Percentiles rank a stretch among this genome's conserved stretches.
These are phyloP conservation scores for Epizoanthus fatuus DNA, from an alignment of 92 coral and sea anemone genomes.

Conservation along the genomic window DNA sequence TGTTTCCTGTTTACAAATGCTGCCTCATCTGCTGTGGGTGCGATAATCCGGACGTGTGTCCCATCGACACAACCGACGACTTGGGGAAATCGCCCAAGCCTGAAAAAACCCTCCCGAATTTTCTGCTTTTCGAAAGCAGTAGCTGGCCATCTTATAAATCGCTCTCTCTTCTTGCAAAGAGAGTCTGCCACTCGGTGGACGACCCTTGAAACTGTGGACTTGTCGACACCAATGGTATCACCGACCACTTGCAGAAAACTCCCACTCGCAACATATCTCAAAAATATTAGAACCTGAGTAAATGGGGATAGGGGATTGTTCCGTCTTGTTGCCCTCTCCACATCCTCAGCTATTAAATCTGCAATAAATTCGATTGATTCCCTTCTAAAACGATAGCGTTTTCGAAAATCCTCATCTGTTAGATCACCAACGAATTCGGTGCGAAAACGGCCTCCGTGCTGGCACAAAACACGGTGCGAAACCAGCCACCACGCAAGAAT, in stretches of 20 bases:
- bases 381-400: conserved; percentile 24
- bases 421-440: background rate
- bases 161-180: conserved; percentile 24
- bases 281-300: conserved; percentile 42
- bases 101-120: conserved; percentile 36
- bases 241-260: conserved; percentile 42
- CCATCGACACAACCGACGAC: conserved; percentile 45
- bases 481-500: background rate
- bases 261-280: conserved; percentile 47
- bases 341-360: conserved; percentile 16
- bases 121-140: conserved; percentile 22
- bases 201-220: conserved; percentile 38
- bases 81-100: conserved; percentile 41
- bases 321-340: conserved; percentile 14
- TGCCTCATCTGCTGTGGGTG: conserved; percentile 26
- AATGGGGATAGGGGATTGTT: conserved; percentile 29
- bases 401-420: conserved; percentile 30
- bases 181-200: conserved; percentile 40
- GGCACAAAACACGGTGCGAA: conserved; percentile 3
- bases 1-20: conserved; percentile 40
- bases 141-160: conserved; percentile 29
- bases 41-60: conserved; percentile 24
- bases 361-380: background rate
- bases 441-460: background rate
- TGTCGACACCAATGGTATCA: conserved; percentile 56